These are phyloP conservation scores for Oligia latruncula DNA, from an alignment of 2,888 invertebrate species.

Conservation along the genomic window DNA sequence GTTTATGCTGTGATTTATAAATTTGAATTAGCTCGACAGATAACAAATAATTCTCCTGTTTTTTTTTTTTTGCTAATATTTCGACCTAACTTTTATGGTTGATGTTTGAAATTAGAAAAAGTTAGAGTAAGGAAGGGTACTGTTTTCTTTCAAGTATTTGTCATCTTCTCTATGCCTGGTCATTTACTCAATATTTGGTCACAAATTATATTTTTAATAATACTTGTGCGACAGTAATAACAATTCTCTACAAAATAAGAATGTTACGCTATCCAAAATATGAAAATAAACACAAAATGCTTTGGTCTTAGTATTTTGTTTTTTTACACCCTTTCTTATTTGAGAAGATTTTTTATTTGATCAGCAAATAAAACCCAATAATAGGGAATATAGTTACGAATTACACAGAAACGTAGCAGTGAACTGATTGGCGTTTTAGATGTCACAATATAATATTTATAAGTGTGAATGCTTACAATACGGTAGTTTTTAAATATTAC, in stretches of 20 bases:
- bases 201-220: conserved; percentile 1
- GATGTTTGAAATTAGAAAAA: background rate
- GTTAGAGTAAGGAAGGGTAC: background rate
- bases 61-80: background rate
- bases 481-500: conserved; percentile 19
- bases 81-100: background rate
- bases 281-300: background rate
- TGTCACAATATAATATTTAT: conserved; percentile 42
- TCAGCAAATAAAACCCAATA: conserved; percentile 1
- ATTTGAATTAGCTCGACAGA: conserved; percentile 25
- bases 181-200: conserved; percentile 5
- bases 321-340: background rate
- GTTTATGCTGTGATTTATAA: background rate
- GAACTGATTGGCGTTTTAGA: conserved; percentile 11
- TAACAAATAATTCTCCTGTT: background rate
- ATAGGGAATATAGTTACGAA: conserved; percentile 2
- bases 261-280: background rate
- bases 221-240: conserved; percentile 6
- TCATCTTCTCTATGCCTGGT: background rate
- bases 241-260: background rate
- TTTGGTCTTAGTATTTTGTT: background rate
- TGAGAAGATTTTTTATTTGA: background rate
- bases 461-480: conserved; percentile 33
- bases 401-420: conserved; percentile 4
- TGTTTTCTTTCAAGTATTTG: conserved; percentile 6